Base-by-base conservation (phyloP, 2,797 vertebrate species). In the Coranthus polyacanthus region DNA sequence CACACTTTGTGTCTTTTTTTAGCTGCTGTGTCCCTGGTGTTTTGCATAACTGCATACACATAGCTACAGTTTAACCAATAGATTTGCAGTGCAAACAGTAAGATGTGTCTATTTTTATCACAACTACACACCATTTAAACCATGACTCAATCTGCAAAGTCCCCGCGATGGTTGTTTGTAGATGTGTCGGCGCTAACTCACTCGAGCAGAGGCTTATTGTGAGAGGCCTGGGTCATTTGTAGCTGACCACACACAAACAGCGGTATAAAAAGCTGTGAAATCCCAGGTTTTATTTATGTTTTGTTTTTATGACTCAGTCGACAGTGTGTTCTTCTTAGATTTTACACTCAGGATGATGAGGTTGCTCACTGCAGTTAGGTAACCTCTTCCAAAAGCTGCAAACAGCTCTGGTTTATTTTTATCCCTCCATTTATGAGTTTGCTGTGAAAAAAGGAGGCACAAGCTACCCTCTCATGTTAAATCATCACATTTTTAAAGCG, bases 261-360 rank as follows among this genome's bases (percentile, higher is more conserved):
- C 58, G 41, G 41, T 52, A 43, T 32, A 45, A 63, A 56, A 61
- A 54, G 50, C 61, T 66, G 59, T 53, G 68, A 60, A 72, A 75
- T 75, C 70, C 52, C 55, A 41, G 51, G 58, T 43, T 74, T 78
- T 75, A 76, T 77, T 83, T 70, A n/a, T 82, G 72, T 75, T 84
- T 74, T 71, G 61, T 70, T 66, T 79, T 66, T 64, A 75, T 88
- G 84, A 88, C 77, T 89, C 83, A 85, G 45, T 53, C 69, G 47
- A 46, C 32, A 51, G 58, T 54, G 65, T 68, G 67, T 46, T 71
- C 29, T 13, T 73, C 52, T 71, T 61, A 53, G 59, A 55, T 72
- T 16, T 68, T 61, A 52, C 42, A 45, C 56, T 77, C 37, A 69
- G 61, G 59, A 77, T 59, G 67, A 64, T 59, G 53, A 46, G 57